Conservation (phyloP, 2,888 invertebrate species). For the Axea sp. region DNA sequence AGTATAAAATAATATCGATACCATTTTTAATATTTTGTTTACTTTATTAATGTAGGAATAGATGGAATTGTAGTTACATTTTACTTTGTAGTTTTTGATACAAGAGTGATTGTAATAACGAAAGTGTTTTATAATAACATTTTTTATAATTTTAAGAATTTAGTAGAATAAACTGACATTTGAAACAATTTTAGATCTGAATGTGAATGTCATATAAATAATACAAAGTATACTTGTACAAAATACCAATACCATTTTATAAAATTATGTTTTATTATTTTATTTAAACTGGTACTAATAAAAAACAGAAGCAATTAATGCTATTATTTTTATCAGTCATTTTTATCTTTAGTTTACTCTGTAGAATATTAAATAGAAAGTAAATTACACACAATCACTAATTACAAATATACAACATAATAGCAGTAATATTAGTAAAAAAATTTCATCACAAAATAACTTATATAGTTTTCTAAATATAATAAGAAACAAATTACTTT, state of each 20-base stretch:
- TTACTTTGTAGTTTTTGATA: conserved; percentile 37
- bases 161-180: too few species aligned
- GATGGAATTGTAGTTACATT: conserved; percentile 28
- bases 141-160: conserved; percentile 9
- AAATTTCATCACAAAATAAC: too few species aligned
- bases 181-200: conserved; percentile 1
- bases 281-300: background rate
- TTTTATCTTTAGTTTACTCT: conserved; percentile 16
- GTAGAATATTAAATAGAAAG: conserved; percentile 10
- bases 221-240: conserved; percentile 12
- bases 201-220: conserved; percentile 35
- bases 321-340: background rate
- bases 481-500: too few species aligned
- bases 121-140: background rate
- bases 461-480: too few species aligned
- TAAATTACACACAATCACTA: conserved; percentile 26
- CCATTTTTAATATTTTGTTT: conserved; percentile 33
- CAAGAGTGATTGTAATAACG: conserved; percentile 1
- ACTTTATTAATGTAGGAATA: conserved; percentile 39
- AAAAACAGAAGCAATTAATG: too few species aligned
- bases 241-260: conserved; percentile 4
- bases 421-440: too few species aligned
- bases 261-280: too few species aligned
- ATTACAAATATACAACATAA: conserved; percentile 25
- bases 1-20: conserved; percentile 54